Conservation (phyloP, 2,113 vertebrate species). For the human region GRCh38 chr4:40265001-40265500, state of each 20-base stretch:
- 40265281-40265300: not conserved
- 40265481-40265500: not conserved
- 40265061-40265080: not conserved
- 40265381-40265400: not conserved
- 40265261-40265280: not conserved
- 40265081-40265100: not conserved
- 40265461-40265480: not conserved
- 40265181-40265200: not conserved
- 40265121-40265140: not conserved
- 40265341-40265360: slow-evolving; percentile 52
- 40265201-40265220: not conserved
- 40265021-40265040: no score
- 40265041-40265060: no score
- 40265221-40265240: not conserved
- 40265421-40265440: slow-evolving; percentile 12
- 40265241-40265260: not conserved
- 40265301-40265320: not conserved
- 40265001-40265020: no score
- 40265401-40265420: not conserved
- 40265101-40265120: not conserved
- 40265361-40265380: not conserved
- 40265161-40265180: not conserved
- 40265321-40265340: not conserved
- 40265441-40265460: not conserved
- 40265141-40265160: not conserved